phyloP scores from a whole-genome alignment of 2,113 vertebrate species.

The Rana temporaria region DNA sequence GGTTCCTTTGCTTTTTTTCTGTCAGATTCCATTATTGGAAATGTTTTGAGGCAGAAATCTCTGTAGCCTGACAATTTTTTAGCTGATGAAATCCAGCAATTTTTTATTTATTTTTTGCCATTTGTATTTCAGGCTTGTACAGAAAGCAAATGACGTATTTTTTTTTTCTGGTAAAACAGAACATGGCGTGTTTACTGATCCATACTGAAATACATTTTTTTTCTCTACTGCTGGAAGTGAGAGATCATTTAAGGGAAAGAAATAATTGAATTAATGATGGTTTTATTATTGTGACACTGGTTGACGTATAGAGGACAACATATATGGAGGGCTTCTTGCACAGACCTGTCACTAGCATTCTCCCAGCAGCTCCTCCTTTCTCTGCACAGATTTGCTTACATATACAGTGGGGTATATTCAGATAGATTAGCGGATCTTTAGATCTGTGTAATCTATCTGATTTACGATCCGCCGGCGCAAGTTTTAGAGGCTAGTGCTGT shows the following conservation, averaged over 20 bases:
- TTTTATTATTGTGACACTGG: too few species aligned
- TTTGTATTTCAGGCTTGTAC: not conserved
- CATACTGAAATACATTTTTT: not conserved
- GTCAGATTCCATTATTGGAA: conserved; percentile 49
- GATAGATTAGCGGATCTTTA: too few species aligned
- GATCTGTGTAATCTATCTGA: too few species aligned
- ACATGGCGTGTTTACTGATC: not conserved
- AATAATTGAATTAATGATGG: not conserved
- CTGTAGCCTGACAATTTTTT: conserved; percentile 36
- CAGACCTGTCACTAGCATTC: too few species aligned
- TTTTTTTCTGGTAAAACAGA: not conserved
- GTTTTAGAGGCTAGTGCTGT: too few species aligned
- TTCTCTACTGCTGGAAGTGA: not conserved
- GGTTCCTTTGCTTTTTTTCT: conserved; percentile 1
- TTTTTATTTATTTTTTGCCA: not conserved
- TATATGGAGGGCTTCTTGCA: too few species aligned
- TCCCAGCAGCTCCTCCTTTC: too few species aligned
- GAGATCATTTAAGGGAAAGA: not conserved
- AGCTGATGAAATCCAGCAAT: not conserved
- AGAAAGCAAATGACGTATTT: not conserved
- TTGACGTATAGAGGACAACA: too few species aligned
- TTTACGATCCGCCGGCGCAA: too few species aligned
- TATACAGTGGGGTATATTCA: too few species aligned
- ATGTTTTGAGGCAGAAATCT: conserved; percentile 43
- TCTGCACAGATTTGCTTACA: too few species aligned